Evolutionary conservation across 2,888 invertebrate species (phyloP).

Genomic region (Acanthosepion pharaonis): DNA sequence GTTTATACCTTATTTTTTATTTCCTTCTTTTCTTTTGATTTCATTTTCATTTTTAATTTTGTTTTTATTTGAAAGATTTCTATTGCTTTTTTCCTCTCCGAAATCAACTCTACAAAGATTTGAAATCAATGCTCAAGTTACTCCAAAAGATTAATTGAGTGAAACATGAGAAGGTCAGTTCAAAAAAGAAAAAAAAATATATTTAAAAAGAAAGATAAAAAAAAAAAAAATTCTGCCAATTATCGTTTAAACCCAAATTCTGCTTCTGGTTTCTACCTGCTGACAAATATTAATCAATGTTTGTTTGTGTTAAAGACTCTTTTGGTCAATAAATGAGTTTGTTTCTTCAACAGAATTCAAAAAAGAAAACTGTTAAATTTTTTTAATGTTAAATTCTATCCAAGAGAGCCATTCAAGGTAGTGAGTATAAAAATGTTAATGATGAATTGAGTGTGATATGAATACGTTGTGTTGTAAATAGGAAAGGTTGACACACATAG

Average conservation of each 20-base stretch:
- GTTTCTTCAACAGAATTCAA: too few species aligned
- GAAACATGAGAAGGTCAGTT: background rate
- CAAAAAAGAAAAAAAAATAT: background rate
- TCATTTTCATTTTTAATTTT: too few species aligned
- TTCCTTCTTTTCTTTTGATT: too few species aligned
- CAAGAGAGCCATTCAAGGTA: too few species aligned
- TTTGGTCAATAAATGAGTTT: background rate
- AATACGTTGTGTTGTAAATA: too few species aligned
- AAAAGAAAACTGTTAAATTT: too few species aligned
- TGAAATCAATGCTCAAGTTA: background rate
- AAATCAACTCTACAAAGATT: background rate
- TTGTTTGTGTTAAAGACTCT: background rate
- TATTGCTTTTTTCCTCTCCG: background rate
- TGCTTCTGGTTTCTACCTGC: background rate
- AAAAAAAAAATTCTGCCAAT: background rate
- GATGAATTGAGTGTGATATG: too few species aligned
- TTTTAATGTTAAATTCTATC: too few species aligned
- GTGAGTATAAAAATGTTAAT: too few species aligned
- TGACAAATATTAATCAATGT: background rate
- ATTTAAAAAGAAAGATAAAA: background rate
- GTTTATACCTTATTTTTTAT: too few species aligned
- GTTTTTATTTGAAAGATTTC: too few species aligned
- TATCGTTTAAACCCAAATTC: background rate
- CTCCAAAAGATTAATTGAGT: background rate
- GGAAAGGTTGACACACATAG: too few species aligned